Evolutionary conservation across 1,140 invertebrate species (phyloP).

Genomic region (Centruroides vittatus): DNA sequence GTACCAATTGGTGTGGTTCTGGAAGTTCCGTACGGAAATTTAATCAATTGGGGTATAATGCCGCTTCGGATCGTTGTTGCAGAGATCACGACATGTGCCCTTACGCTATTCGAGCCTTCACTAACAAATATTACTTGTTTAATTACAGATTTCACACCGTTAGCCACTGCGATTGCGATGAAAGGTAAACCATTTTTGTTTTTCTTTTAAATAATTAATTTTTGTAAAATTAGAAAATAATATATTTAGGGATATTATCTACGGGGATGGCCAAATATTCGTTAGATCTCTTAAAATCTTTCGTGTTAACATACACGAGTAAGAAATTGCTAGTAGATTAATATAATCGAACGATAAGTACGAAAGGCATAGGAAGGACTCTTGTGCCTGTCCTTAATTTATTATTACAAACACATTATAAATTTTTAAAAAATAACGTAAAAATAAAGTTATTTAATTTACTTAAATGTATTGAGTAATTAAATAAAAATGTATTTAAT

Average conservation of each 20-base stretch:
- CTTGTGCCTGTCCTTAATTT: no score
- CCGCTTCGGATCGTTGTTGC: slow-evolving; percentile 64
- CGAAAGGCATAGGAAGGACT: no score
- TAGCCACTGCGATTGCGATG: slow-evolving; percentile 75
- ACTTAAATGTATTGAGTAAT: no score
- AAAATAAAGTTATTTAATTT: no score
- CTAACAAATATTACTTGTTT: slow-evolving; percentile 59
- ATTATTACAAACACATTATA: no score
- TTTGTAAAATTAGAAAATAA: neutral
- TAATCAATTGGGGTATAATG: slow-evolving; percentile 57
- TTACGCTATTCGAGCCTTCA: slow-evolving; percentile 57
- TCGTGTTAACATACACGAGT: slow-evolving; percentile 37
- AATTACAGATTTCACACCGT: slow-evolving; percentile 71
- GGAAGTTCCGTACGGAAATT: slow-evolving; percentile 57
- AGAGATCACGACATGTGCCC: slow-evolving; percentile 68
- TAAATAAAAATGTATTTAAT: no score
- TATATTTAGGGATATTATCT: neutral
- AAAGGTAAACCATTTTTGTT: slow-evolving; percentile 44
- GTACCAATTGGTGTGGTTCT: slow-evolving; percentile 76
- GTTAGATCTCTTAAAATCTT: slow-evolving; percentile 9
- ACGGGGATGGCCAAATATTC: neutral
- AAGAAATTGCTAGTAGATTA: no score
- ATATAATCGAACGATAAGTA: no score
- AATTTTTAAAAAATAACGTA: no score
- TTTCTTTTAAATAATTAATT: neutral